These are phyloP conservation scores for Theropithecus gelada DNA, from an alignment of 2,113 vertebrate genomes.

Conservation along the genomic window DNA sequence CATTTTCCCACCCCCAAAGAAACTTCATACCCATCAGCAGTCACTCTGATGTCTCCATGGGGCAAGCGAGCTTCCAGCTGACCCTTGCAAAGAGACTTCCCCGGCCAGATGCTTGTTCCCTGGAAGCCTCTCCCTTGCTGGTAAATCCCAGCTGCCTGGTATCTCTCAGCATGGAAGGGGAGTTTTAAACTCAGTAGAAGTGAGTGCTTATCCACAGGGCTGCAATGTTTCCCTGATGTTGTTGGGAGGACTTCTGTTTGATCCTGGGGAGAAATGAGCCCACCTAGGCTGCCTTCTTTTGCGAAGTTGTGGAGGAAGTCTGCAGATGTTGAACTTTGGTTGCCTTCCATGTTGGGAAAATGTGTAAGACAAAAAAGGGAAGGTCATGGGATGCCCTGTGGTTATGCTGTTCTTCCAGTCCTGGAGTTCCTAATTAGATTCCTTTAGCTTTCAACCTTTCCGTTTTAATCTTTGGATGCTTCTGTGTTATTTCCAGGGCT, in stretches of 20 bases:
- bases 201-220: neutral
- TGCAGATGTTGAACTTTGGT: neutral
- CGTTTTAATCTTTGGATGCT: neutral
- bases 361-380: neutral
- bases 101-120: neutral
- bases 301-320: neutral
- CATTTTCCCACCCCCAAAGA: neutral
- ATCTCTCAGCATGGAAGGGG: too few species aligned
- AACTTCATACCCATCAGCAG: neutral
- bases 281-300: neutral
- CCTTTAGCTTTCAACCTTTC: neutral
- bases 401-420: neutral
- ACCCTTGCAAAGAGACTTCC: neutral
- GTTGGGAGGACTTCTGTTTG: neutral
- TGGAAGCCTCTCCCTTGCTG: neutral
- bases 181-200: neutral
- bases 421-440: neutral
- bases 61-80: neutral
- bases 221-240: neutral
- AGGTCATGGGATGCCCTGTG: neutral
- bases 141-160: neutral
- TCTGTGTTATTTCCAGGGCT: neutral
- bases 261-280: neutral
- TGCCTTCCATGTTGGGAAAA: neutral
- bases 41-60: neutral